Evolutionary conservation across 2,797 vertebrate species (phyloP), one percentile per base, ranked within the genome.

Genomic region (Syngnathus acus): DNA sequence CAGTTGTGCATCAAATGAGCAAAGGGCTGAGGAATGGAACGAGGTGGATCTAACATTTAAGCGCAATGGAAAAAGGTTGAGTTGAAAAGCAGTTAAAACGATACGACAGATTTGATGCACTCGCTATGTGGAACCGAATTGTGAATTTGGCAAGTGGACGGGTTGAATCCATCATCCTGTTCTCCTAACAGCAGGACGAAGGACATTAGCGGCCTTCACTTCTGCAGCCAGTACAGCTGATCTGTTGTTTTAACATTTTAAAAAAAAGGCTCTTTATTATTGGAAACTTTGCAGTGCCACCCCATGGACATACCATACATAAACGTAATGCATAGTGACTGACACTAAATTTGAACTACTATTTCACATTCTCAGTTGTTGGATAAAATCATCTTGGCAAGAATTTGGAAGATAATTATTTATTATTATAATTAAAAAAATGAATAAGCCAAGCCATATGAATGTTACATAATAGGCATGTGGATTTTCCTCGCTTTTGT

Each of bases 1-100:
- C 91, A 85, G 85, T 89, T 88, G 67, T 75, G 89, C 84, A 90
- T 81, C 78, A 90, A 92, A 92, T 88, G 89, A 93, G 90, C 93
- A 87, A 90, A 94, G 85, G 89, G 82, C 69, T 68, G 72, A 72
- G 74, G 82, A 79, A 82, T 75, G 78, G 82, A 83, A 86, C 85
- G 78, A 62, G 37, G 38, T 66, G 68, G 80, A 79, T 81, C 77
- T 76, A 77, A 77, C 78, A 71, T 70, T 83, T 67, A 10, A 76
- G 78, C 76, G 70, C 79, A 86, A 82, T 78, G 76, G 79, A 79
- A 84, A 81, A 85, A 79, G 73, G 82, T 76, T 78, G 71, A 67
- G 82, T 74, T 65, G 58, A 71, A 71, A 77, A 73, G 72, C 83
- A 78, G 86, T 80, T 82, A 84, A 87, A 90, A 72, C 78, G 77